Conservation (phyloP, 1,140 invertebrate genomes). For the Dufourea novaeangliae region DNA sequence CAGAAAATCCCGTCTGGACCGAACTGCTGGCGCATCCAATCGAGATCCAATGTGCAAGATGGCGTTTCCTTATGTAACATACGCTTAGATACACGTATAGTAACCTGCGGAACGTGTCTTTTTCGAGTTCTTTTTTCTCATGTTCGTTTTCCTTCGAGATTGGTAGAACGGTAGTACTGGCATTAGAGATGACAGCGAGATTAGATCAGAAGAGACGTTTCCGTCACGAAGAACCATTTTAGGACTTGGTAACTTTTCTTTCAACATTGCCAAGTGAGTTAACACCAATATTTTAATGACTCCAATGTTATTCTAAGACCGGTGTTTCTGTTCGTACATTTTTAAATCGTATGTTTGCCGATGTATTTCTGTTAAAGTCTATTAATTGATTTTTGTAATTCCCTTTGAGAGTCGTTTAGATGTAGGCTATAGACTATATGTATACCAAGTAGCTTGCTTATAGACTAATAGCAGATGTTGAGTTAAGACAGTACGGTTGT, state of each 20-base stretch:
- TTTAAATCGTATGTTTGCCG: background rate
- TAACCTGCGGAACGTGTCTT: conserved; percentile 16
- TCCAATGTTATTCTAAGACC: background rate
- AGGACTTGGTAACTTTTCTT: background rate
- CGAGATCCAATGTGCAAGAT: conserved; percentile 52
- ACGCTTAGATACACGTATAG: conserved; percentile 8
- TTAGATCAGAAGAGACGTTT: conserved; percentile 21
- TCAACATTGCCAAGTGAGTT: background rate
- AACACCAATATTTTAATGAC: conserved; percentile 9
- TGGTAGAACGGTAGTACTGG: background rate
- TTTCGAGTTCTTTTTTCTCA: background rate
- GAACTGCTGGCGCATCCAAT: conserved; percentile 50
- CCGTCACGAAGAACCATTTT: background rate
- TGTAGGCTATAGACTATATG: too few species aligned
- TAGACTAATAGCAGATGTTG: background rate
- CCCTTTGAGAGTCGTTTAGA: too few species aligned
- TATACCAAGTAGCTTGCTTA: background rate
- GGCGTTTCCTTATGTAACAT: conserved; percentile 48
- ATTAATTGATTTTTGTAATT: background rate
- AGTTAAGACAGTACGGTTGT: background rate
- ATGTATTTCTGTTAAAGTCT: background rate
- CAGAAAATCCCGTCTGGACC: conserved; percentile 46
- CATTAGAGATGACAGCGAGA: conserved; percentile 16
- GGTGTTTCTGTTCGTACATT: background rate
- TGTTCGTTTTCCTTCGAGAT: conserved; percentile 20